Percentiles rank a stretch among this genome's conserved stretches.
phyloP scores from a whole-genome alignment of 2,888 invertebrate genomes.

The Steinernema carpocapsae region DNA sequence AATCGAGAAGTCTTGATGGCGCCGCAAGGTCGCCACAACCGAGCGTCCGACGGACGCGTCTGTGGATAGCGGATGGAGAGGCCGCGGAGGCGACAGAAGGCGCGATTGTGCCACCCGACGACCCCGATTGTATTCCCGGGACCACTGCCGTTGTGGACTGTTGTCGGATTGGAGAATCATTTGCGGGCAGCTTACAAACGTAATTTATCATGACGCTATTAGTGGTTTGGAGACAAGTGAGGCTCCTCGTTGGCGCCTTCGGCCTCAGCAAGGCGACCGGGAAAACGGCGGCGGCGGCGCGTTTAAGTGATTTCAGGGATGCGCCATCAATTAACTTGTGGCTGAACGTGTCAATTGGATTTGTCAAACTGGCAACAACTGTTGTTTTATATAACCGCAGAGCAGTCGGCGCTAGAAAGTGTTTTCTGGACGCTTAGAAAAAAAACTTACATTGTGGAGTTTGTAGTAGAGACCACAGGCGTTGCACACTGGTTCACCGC shows the following conservation, averaged over 20 bases:
- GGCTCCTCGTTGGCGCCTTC: conserved; percentile 11
- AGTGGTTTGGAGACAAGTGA: conserved; percentile 6
- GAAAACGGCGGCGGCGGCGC: conserved; percentile 10
- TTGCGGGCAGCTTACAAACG: conserved; percentile 23
- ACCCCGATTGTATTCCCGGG: neutral
- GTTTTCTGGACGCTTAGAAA: conserved; percentile 1
- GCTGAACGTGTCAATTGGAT: conserved; percentile 24
- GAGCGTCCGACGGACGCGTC: neutral
- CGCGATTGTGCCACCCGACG: neutral
- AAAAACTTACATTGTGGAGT: conserved; percentile 75
- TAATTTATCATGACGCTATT: conserved; percentile 25
- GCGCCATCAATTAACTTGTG: conserved; percentile 28
- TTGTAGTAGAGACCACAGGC: conserved; percentile 97
- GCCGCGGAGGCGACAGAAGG: conserved; percentile 14
- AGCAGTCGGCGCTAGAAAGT: neutral
- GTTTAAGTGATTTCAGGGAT: conserved; percentile 19
- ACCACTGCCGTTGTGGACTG: neutral
- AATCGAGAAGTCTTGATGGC: neutral
- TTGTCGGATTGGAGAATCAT: neutral
- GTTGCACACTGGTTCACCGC: conserved; percentile 96
- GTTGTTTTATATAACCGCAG: conserved; percentile 2
- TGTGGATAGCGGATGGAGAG: no score
- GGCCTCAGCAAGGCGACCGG: neutral
- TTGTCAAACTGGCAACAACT: conserved; percentile 12
- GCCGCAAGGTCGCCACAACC: conserved; percentile 12